Percentiles rank a stretch among this genome's conserved stretches.
Evolutionary conservation across 1,140 invertebrate genomes (phyloP).

Genomic region (Acromyrmex heyeri): DNA sequence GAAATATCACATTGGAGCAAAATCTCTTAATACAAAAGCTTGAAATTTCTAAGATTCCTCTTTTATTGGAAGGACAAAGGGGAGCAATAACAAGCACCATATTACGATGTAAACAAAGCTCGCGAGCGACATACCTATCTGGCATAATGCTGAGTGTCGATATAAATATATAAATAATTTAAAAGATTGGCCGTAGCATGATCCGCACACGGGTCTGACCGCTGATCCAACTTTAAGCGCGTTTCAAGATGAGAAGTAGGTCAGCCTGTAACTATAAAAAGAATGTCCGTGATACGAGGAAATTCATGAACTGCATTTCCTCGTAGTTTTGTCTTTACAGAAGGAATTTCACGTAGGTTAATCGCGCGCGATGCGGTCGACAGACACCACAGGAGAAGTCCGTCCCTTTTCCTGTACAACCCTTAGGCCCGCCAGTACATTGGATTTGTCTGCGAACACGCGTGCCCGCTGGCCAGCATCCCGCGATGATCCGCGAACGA

Average conservation of each 20-base stretch:
- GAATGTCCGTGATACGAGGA: constrained; percentile 79
- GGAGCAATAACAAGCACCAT: not conserved
- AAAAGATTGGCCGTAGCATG: constrained; percentile 69
- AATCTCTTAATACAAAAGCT: constrained; percentile 10
- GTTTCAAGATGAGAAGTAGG: constrained; percentile 79
- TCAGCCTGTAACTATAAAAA: constrained; percentile 84
- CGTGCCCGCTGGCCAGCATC: constrained; percentile 15
- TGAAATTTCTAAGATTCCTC: constrained; percentile 14
- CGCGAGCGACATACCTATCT: constrained; percentile 72
- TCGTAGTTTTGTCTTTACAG: constrained; percentile 71
- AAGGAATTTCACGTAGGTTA: constrained; percentile 54
- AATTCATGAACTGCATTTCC: constrained; percentile 62
- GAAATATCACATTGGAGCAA: not conserved
- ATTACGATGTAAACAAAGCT: constrained; percentile 15
- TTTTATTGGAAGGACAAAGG: not conserved
- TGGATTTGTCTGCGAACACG: constrained; percentile 52
- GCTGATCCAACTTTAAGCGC: constrained; percentile 75
- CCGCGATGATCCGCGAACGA: not conserved
- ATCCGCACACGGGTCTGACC: constrained; percentile 74
- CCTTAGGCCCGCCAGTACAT: not conserved
- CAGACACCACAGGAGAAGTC: not conserved
- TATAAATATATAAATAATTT: constrained; percentile 50
- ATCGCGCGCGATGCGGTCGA: not conserved
- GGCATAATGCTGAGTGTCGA: constrained; percentile 71
- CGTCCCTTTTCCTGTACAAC: not conserved